These are phyloP conservation scores for Lutraria rhynchaena DNA, from an alignment of 1,140 invertebrate genomes.

Conservation along the genomic window DNA sequence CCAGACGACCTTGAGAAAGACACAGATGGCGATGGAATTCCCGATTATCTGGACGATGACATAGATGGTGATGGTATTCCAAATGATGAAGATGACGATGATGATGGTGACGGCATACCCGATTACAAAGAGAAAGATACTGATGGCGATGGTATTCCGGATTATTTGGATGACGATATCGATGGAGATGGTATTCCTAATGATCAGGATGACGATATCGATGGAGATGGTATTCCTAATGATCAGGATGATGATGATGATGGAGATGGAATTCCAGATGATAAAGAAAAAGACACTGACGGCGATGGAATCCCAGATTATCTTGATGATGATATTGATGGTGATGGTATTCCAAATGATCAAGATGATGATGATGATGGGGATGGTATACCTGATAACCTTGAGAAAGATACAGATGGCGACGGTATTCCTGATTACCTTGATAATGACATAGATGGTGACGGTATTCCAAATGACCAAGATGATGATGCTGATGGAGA, in stretches of 20 bases:
- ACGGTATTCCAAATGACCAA: conserved; percentile 76
- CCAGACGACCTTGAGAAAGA: conserved; percentile 33
- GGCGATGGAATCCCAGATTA: conserved; percentile 74
- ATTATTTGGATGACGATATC: conserved; percentile 68
- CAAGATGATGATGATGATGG: conserved; percentile 71
- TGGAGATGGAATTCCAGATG: conserved; percentile 77
- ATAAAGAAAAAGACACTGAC: conserved; percentile 70
- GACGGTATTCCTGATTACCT: conserved; percentile 73
- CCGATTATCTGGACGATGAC: conserved; percentile 63
- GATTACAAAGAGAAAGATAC: conserved; percentile 61
- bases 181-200: conserved; percentile 76
- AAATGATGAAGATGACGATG: conserved; percentile 65
- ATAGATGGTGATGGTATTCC: conserved; percentile 74
- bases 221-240: conserved; percentile 74
- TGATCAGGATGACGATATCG: conserved; percentile 72
- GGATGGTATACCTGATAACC: conserved; percentile 75
- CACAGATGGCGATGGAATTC: conserved; percentile 63
- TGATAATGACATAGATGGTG: conserved; percentile 73
- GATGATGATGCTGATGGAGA: conserved; percentile 78
- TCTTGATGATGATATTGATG: conserved; percentile 72
- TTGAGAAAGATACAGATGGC: conserved; percentile 73
- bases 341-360: conserved; percentile 76
- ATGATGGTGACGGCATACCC: conserved; percentile 70
- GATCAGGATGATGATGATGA: conserved; percentile 65
- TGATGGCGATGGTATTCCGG: conserved; percentile 75